phyloP scores from a whole-genome alignment of 2,113 vertebrate species.

The Ceyx margarethae region DNA sequence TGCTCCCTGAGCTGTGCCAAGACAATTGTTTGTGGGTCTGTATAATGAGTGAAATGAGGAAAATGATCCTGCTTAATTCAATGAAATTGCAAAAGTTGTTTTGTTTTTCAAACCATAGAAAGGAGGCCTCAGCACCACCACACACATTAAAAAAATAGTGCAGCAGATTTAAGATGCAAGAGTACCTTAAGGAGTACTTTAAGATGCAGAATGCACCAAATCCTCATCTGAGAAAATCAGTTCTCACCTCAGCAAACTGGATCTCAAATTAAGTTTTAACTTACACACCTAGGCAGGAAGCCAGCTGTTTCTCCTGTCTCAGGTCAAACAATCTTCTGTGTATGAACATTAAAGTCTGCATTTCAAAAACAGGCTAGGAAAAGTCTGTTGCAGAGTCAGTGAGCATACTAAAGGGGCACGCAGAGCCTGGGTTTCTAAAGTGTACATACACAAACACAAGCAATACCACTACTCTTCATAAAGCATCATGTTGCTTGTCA shows the following conservation, averaged over 20 bases:
- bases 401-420: neutral
- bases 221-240: neutral
- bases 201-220: neutral
- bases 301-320: conserved; percentile 1
- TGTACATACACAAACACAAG: neutral
- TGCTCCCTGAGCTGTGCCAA: conserved; percentile 7
- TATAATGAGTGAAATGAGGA: conserved; percentile 21
- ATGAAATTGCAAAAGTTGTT: neutral
- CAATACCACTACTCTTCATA: neutral
- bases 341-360: neutral
- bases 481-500: neutral
- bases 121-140: neutral
- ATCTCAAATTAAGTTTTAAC: conserved; percentile 15
- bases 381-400: neutral
- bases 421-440: neutral
- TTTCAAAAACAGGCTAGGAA: neutral
- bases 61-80: neutral
- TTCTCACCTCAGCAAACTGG: neutral
- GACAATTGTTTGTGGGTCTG: conserved; percentile 32
- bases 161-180: neutral
- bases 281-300: neutral
- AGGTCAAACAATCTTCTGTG: conserved; percentile 1
- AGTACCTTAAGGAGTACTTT: neutral
- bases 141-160: neutral
- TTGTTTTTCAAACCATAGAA: conserved; percentile 3